A percentile compares a stretch with the other conserved stretches of the same genome.
phyloP scores from a whole-genome alignment of 1,140 invertebrate species.

The Saccostrea echinata region DNA sequence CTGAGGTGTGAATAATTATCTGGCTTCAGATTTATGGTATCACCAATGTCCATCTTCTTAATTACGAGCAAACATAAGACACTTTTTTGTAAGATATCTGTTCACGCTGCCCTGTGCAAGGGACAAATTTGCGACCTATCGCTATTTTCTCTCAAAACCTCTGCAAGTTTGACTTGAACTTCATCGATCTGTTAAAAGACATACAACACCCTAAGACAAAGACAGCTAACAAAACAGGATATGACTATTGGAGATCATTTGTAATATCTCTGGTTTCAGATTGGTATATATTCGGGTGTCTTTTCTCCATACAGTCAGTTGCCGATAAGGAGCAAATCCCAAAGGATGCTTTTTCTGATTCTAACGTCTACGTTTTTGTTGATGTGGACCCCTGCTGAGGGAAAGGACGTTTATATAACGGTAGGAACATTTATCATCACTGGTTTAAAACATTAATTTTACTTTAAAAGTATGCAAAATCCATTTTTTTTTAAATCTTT shows the following conservation, averaged over 20 bases:
- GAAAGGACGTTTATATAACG: slow-evolving; percentile 5
- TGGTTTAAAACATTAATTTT: no score
- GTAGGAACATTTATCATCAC: neutral
- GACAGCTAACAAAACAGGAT: neutral
- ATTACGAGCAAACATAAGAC: neutral
- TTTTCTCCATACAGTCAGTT: neutral
- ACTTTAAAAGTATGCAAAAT: no score
- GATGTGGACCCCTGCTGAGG: neutral
- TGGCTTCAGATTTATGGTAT: neutral
- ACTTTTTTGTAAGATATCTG: neutral
- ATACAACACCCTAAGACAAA: neutral
- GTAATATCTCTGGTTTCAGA: neutral
- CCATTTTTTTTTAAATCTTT: no score
- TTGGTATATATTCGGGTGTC: neutral
- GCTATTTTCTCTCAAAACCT: no score
- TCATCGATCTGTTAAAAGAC: slow-evolving; percentile 20
- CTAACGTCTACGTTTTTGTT: neutral
- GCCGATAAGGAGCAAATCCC: neutral
- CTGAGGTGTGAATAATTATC: neutral
- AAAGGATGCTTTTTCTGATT: neutral
- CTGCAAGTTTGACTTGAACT: neutral
- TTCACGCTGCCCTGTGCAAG: neutral
- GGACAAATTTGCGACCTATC: neutral
- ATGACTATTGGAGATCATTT: neutral
- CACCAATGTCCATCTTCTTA: neutral